Evolutionary conservation across 2,113 vertebrate species (phyloP).

Genomic region (Illadopsis cleaveri): DNA sequence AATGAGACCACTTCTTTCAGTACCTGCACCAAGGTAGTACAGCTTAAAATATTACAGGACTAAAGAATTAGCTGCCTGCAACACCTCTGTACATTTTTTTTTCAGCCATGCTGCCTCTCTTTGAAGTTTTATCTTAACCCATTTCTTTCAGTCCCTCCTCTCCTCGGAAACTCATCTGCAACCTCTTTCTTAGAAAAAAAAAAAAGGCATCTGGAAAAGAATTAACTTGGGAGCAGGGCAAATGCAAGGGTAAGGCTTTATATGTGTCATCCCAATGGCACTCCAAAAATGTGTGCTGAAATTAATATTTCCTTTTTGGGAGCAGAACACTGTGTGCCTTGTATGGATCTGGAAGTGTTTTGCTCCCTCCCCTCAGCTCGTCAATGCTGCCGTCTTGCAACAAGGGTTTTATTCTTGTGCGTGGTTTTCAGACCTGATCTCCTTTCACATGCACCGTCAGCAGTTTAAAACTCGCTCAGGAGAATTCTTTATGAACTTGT

Average conservation of each 20-base stretch:
- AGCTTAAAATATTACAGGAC: neutral
- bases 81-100: neutral
- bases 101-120: neutral
- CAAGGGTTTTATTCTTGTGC: neutral
- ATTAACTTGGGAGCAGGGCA: neutral
- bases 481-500: constrained; percentile 7
- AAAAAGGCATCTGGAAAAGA: neutral
- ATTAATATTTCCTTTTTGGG: constrained; percentile 54
- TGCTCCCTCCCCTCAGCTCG: neutral
- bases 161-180: neutral
- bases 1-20: neutral
- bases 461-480: neutral
- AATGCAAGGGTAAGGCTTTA: neutral
- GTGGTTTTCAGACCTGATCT: neutral
- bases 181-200: neutral
- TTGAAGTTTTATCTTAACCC: neutral
- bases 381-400: neutral
- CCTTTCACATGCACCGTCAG: neutral
- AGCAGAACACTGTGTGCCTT: constrained; percentile 20
- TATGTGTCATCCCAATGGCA: constrained; percentile 20
- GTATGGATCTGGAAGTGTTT: neutral
- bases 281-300: constrained; percentile 34
- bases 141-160: neutral
- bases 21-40: neutral
- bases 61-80: neutral